Base-by-base conservation (phyloP, 2,888 invertebrate genomes). In the Therioaphis trifolii region DNA sequence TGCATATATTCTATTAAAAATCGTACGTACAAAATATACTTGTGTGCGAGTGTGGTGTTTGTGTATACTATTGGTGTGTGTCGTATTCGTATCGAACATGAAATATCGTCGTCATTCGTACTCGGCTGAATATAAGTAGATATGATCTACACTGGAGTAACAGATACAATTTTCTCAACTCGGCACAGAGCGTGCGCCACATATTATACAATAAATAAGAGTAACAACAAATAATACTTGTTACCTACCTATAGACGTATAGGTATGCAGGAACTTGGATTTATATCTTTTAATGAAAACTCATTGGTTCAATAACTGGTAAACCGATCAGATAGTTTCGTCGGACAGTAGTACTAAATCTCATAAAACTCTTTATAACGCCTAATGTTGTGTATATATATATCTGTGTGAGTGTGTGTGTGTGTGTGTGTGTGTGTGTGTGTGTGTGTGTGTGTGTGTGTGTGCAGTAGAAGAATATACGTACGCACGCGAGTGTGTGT, bases 111-210 rank as follows among this genome's bases (percentile, higher is more conserved):
- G 77, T 35, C 66, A 18, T 68, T 24, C 35, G 66, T 24, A 66
- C 76, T 46, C 66, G 63, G 49, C 46, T 63, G 29, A 49, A 66
- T 63, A 66, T 76, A 61, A 27, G 49, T 79, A 79, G 69, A 79
- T 79, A 79, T 69, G 69, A 79, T 79, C 79, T 79, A 69, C 55
- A 69, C 58, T 18, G 18, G 69, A 69, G 43, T 55, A 69, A 79
- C 69, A 49, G 69, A 78, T 68, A 79, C 68, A 24, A 69, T 79
- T 79, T 79, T 79, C 69, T 79, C 55, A n/a, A 69, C 40, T 77
- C 61, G 18, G 43, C 75, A 24, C 61, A 35, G 21, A 15, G 14
- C 29, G 77, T 49, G 43, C 61, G 63, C 49, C 66, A 66, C 77
- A 77, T 74, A 11, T 49, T 49, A 49, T 29, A 66, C 49, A 49